Base-by-base conservation (phyloP, 2,113 vertebrate species). In the Vombatus ursinus region DNA sequence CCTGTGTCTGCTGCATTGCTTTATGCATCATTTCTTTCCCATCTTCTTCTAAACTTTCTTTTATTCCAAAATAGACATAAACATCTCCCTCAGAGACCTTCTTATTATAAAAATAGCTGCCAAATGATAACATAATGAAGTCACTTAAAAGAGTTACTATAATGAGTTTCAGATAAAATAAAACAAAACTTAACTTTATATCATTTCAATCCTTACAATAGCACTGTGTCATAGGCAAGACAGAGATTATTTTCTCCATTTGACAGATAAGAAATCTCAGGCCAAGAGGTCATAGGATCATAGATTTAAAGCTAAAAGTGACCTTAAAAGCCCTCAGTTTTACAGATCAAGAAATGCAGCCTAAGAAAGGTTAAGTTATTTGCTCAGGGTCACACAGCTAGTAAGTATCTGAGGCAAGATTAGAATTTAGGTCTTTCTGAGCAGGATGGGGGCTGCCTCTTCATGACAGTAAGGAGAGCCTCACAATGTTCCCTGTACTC, bases 21-120 rank as follows among this genome's bases (percentile, higher is more conserved):
- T n/a, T 98, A 48, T 96, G 97, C 97, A 99, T 98, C 98, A 99
- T 99, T 93, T 89, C 98, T 93, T 98, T 98, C 47, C 52, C 91
- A 50, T 44, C 77, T 84, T 94, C 96, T 90, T 98, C 93, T 93
- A 99, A 92, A 90, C 95, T 95, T 51, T 98, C 96, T 96, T 97
- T 98, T 96, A 99, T 97, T 92, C 99, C 99, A 96, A 99, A 99
- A 89, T 97, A 97, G 92, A 99, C 57, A 50, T 97, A 99, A 96
- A 98, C 98, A 2, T 98, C 98, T 90, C 98, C 99, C 3, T 95
- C 97, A 0, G 95, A 48, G 95, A 99, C 95, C 5, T 44, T 97
- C 97, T 99, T 98, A 49, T 98, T 98, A 96, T 98, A 99, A 97
- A 99, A 99, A 96, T 99, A 99, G 47, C 99, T 99, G 98, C 96